Evolutionary conservation across 2,113 vertebrate genomes (phyloP), one percentile per base, ranked within the genome.

Genomic region (Xiphophorus couchianus): DNA sequence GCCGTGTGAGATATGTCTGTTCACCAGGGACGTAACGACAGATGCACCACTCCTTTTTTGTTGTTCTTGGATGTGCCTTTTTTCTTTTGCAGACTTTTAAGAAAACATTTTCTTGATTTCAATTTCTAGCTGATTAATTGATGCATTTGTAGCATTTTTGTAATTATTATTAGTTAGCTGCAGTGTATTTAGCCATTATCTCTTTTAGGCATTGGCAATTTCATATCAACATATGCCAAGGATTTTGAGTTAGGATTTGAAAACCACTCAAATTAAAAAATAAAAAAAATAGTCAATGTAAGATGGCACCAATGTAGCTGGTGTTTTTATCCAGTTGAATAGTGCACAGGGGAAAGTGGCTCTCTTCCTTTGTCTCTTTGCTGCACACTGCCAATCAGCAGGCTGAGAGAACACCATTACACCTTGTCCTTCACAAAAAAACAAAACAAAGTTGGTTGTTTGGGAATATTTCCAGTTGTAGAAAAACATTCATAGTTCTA

Each of bases 1-100:
- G 69, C 31, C 80, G 82, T 72, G 15, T 58, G 58, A 51, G 80
- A 80, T 75, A 72, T 60, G 78, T 73, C 10, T 12, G n/a, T n/a
- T 63, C 2, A 62, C 17, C 33, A 25, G 12, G 3, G 5, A 42
- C 75, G 66, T 74, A 54, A n/a, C 12, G 60, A 58, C 61, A 69
- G 25, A n/a, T 4, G 51, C 25, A n/a, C 51, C 22, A 58, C 25
- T 58, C 51, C 51, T 58, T 58, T 58, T 58, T 9, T 54, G 6
- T 8, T 8, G 7, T 22, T 51, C 48, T 51, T 22, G 1, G 1
- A 25, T 4, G 51, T 54, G 1, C 22, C 5, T 51, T 51, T 6
- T 5, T 22, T 22, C 19, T 22, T 54, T 9, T 25, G 42, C 67
- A 31, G 60, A 27, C 8, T 27, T 54, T 48, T 64, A 68, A 48